Evolutionary conservation across 35 echinoderm and acorn worm species (phyloP), one percentile per base, ranked within the genome.

Genomic region (Apostichopus californicus): DNA sequence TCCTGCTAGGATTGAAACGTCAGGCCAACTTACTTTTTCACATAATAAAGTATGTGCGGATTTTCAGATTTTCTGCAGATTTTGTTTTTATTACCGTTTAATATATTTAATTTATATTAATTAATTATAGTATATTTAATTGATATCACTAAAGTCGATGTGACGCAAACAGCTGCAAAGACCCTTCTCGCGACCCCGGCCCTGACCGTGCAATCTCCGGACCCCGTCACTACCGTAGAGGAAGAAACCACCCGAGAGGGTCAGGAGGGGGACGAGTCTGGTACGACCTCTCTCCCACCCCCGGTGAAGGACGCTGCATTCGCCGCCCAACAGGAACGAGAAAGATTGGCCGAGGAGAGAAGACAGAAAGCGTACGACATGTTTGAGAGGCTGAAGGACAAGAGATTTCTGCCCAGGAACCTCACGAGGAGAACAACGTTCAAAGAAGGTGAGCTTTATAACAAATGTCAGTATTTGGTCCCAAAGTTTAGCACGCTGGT

Each of bases 351-450:
- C 0, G 97, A 99, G 23, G 87, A 94, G 66, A 92, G 97, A 21
- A 56, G 89, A 64, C 55, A 64, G 77, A 95, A 93, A 54, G 96
- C 96, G 58, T 71, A 90, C 26, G 58, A 83, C 17, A 95, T 95
- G 94, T 98, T 93, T 72, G 96, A 98, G 57, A 98, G 77, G 54
- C 73, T 98, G 79, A 98, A 91, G 56, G 23, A 77, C 12, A 94
- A 87, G 78, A 90, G 92, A 46, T 93, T 90, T 59, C 60, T 95
- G 2, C 83, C 87, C 1, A 17, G n/a, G 52, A 80, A 57, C 6
- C 34, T 93, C 15, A 54, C 86, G 1, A 88, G 83, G 78, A 90
- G 78, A 54, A 53, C 90, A 18, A 56, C 72, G 18, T 88, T 93
- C 54, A 98, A 89, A 88, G 94, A 95, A 53, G 95, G 96, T 95